Base-by-base conservation (phyloP, 2,113 vertebrate genomes). In the Oceanodroma tethys region DNA sequence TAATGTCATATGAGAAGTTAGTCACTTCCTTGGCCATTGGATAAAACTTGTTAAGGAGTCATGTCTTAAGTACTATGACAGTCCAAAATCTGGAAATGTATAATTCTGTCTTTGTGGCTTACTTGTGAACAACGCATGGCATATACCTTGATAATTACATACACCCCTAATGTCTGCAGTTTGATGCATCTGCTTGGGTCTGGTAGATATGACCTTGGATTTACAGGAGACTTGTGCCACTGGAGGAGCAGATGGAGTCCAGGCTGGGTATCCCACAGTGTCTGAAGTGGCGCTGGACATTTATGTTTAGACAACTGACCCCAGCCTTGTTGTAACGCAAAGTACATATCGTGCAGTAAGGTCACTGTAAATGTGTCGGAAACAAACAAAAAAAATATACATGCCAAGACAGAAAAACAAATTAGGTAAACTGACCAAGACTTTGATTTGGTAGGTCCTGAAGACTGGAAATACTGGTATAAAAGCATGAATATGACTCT, bases 301-400 rank as follows among this genome's bases (percentile, higher is more conserved):
- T 32, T 1, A 0, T 1, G 5, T 47, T 85, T 8, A 60, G 50
- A 42, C 18, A 67, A 22, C 19, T 63, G 62, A 36, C 17, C 2
- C 9, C 16, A 32, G 34, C 68, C 38, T 52, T 70, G 32, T 16
- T 53, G 47, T 52, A 30, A 15, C 15, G 38, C n/a, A 27, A 2
- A 48, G 53, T 17, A 45, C 6, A 0, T 16, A 4, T 9, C 1
- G 0, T 68, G 47, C 60, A 34, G 19, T 55, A 34, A 56, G 16
- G 36, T 38, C 19, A 4, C 30, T 43, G 29, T 15, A 21, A 50
- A 22, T 18, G 30, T 53, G 27, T 38, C 60, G 43, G n/a, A 67
- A 55, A 59, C 32, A 27, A 48, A 42, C 11, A 11, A 27, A 16
- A 29, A 47, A 43, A 43, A 2, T 15, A 12, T 32, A 42, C 4